Evolutionary conservation across 2,797 vertebrate genomes (phyloP), one percentile per base, ranked within the genome.

Genomic region (Paguma larvata): DNA sequence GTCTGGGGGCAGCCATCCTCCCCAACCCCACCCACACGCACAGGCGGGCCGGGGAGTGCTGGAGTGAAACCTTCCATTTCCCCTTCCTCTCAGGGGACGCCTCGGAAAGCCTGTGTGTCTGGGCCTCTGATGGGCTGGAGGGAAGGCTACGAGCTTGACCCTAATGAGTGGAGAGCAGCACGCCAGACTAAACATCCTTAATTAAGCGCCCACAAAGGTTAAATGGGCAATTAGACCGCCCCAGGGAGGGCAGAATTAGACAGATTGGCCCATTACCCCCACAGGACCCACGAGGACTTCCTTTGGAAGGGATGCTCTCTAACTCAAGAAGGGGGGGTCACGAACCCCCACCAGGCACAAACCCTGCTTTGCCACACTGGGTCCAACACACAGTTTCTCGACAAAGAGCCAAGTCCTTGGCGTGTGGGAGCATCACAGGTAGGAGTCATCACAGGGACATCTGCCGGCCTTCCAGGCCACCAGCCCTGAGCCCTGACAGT

Each of bases 101-200:
- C 92, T 90, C 4, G 27, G 65, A 41, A 70, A 88, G 92, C n/a
- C 94, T 18, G 68, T 51, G 80, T 65, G 86, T 62, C 91, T 38
- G 92, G 77, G 14, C 62, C 1, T 0, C 38, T 44, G 92, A 62
- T 15, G 14, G 75, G 48, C 94, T 75, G 44, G 30, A 48, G 84
- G 34, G 85, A 70, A 95, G 78, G 88, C 93, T 48, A 6, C 6
- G 9, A 14, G 94, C 73, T 41, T 96, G 93, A 96, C 97, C 97
- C 96, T 70, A 32, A 19, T 19, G 78, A 89, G 93, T 41, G 93
- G 48, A 75, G 89, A 18, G 7, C 51, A 59, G 79, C 78, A 19
- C 1, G 32, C 79, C 97, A 96, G 96, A 97, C 97, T 97, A 98
- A 97, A 97, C 97, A 97, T 93, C 84, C 94, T 86, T 87, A 88